phyloP scores from a whole-genome alignment of 2,797 vertebrate genomes.

The Erpetoichthys calabaricus region DNA sequence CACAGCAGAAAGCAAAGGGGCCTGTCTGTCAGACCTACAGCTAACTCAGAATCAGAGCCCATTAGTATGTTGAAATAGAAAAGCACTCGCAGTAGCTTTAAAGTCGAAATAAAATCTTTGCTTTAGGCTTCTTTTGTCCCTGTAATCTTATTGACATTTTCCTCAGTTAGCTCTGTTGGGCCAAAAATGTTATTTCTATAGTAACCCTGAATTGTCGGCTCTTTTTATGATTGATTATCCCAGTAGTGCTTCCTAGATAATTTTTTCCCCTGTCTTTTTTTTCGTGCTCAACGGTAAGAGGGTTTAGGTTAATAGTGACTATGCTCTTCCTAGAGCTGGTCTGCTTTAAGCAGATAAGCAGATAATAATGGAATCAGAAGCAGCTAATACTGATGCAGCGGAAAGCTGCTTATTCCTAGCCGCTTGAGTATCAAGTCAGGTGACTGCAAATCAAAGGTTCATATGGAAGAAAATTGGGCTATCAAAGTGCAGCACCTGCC shows the following conservation, averaged over 20 bases:
- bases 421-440: slow-evolving; percentile 10
- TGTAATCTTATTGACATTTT: slow-evolving; percentile 6
- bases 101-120: background rate
- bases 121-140: background rate
- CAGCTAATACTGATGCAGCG: slow-evolving; percentile 12
- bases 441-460: slow-evolving; percentile 20
- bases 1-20: background rate
- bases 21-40: background rate
- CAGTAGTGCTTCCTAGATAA: background rate
- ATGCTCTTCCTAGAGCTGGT: slow-evolving; percentile 2
- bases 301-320: slow-evolving; percentile 11
- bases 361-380: slow-evolving; percentile 17
- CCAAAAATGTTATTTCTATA: slow-evolving; percentile 4
- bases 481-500: slow-evolving; percentile 16
- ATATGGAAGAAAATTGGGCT: slow-evolving; percentile 13
- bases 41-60: background rate
- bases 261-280: background rate
- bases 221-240: slow-evolving; percentile 4
- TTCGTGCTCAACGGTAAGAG: slow-evolving; percentile 4
- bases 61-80: slow-evolving; percentile 1
- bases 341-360: slow-evolving; percentile 25
- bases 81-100: background rate
- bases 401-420: slow-evolving; percentile 24
- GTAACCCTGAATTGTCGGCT: slow-evolving; percentile 4
- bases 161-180: background rate